Base-by-base conservation (phyloP, 2,888 invertebrate genomes). In the Patella pellucida region DNA sequence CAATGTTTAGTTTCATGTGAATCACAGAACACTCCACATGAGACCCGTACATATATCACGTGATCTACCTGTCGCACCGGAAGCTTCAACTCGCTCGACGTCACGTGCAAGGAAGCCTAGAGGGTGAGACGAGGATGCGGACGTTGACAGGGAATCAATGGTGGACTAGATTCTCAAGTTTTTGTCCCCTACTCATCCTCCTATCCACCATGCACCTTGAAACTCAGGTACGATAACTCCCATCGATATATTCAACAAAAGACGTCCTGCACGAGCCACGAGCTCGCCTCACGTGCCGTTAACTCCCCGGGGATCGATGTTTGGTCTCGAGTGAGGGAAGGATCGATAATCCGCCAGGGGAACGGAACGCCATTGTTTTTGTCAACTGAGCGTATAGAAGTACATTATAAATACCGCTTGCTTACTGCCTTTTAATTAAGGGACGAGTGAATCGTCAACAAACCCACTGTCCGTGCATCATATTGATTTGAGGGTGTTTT, bases 81-180 rank as follows among this genome's bases (percentile, higher is more conserved):
- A 71, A 71, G 71, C 51, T 7, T 51, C 51, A 23, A 23, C 23
- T 31, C 51, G 19, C 23, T 51, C 51, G 23, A 16, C 14, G 23
- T 50, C 71, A 71, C 71, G 71, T 71, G 71, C 51, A 23, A 16
- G 71, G 52, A 71, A 71, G 31, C 52, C 50, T 71, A 41, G 41
- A 31, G 41, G 41, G 41, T 9, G 41, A 41, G 41, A 41, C 41
- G 9, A 41, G 41, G 41, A 41, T 41, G 41, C 5, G 23, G 23
- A 23, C 62, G 62, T 62, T 62, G 62, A 62, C 14, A 62, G 62
- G 23, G 62, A 62, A 23, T 62, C 23, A 62, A 62, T 62, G 62
- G 23, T 62, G 19, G 23, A 62, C 19, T 62, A 23, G 23, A 62
- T 62, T 62, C 62, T 73, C 62, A 23, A 12, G 41, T 19, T 67